phyloP scores from a whole-genome alignment of 2,797 vertebrate genomes.

The Anguilla marmorata region DNA sequence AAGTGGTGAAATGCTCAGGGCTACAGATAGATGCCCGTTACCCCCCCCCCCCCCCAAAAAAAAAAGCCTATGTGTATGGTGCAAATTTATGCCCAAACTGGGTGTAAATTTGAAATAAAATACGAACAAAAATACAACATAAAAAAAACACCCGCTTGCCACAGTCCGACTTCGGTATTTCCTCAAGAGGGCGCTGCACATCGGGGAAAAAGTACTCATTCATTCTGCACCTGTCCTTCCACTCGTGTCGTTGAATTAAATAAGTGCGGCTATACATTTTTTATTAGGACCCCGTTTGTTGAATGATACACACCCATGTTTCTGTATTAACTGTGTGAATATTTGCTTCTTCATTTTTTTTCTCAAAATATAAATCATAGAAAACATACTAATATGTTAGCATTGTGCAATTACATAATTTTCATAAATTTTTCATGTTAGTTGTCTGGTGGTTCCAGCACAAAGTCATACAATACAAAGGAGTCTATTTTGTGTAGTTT shows the following conservation, averaged over 20 bases:
- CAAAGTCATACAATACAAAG: neutral
- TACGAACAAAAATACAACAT: too few relatives aligned
- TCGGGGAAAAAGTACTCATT: neutral
- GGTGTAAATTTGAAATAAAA: neutral
- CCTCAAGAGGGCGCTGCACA: conserved; percentile 11
- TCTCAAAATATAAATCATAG: neutral
- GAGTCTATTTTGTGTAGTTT: neutral
- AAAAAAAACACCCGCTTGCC: neutral
- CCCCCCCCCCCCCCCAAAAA: neutral
- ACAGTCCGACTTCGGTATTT: neutral
- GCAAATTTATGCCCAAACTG: neutral
- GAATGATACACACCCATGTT: neutral
- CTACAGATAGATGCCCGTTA: neutral
- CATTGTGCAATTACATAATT: neutral
- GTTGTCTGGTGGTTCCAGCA: neutral
- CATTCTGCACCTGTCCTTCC: neutral
- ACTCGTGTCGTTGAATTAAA: neutral
- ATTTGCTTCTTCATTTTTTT: neutral
- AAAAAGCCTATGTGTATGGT: neutral
- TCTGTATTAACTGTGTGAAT: neutral
- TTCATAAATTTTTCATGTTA: neutral
- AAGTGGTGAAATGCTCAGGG: neutral
- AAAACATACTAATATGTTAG: neutral
- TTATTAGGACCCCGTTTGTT: neutral
- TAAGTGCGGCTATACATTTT: neutral